Percentiles rank a stretch among this genome's conserved stretches.
These are phyloP conservation scores for Ypsolopha sequella DNA, from an alignment of 2,888 invertebrate genomes.

Conservation along the genomic window DNA sequence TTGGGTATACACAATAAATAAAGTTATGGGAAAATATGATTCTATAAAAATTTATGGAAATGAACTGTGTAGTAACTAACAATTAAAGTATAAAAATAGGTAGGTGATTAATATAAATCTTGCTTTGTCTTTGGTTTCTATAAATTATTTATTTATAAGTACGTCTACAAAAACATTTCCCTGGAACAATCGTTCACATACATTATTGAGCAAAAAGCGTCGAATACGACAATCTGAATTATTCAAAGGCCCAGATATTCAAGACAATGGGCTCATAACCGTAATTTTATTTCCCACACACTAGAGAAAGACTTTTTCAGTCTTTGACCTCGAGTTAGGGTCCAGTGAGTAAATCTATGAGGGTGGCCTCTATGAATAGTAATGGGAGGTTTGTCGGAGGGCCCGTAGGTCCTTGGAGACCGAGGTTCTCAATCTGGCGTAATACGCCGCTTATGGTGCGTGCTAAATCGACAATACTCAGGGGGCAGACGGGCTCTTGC, in stretches of 20 bases:
- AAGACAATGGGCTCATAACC: constrained; percentile 29
- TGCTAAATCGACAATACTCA: constrained; percentile 64
- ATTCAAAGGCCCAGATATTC: constrained; percentile 29
- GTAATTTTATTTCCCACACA: constrained; percentile 22
- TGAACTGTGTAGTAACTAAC: too few relatives aligned
- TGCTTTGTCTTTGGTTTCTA: background rate
- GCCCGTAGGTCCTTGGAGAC: constrained; percentile 11
- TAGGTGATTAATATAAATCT: background rate
- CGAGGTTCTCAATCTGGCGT: constrained; percentile 33
- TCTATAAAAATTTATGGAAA: too few relatives aligned
- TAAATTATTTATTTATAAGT: background rate
- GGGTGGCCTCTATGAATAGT: constrained; percentile 58
- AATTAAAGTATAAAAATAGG: background rate
- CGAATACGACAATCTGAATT: constrained; percentile 12
- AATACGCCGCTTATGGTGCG: constrained; percentile 61
- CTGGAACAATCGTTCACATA: background rate
- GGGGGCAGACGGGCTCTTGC: constrained; percentile 26
- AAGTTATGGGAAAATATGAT: background rate
- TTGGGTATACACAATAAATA: constrained; percentile 1
- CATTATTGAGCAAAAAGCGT: constrained; percentile 1
- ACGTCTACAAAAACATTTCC: background rate
- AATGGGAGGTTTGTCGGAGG: constrained; percentile 38
- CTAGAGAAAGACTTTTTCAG: constrained; percentile 6
- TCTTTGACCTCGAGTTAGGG: constrained; percentile 11
- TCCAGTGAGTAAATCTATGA: constrained; percentile 27